Base-by-base conservation (phyloP, 2,113 vertebrate genomes). In the Manacus vitellinus region DNA sequence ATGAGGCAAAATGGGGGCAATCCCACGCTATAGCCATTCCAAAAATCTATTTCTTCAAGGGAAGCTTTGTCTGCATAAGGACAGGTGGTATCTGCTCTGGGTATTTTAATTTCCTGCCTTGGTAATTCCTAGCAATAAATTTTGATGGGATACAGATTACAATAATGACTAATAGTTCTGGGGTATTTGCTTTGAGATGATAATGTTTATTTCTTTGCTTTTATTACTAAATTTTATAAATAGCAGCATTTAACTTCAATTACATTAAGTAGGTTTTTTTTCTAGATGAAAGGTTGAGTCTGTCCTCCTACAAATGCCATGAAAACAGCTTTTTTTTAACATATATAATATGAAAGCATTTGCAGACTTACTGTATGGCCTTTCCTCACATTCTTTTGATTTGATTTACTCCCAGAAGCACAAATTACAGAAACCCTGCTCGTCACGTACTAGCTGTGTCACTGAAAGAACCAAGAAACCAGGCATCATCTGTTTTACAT, bases 91-190 rank as follows among this genome's bases (percentile, higher is more conserved):
- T 87, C 51, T 75, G 37, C 54, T 75, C 47, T 73, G 77, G 20
- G 12, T 87, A 52, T 87, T 92, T 89, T 79, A 43, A 93, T 96
- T 92, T 94, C 55, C 81, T 59, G 33, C 28, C 35, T 77, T 94
- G 67, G 72, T 94, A 91, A 89, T 85, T 88, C 30, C 54, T 33
- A 55, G 41, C 21, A 92, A 82, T 70, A 76, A 59, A 44, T 85
- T 93, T 76, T 73, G 15, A 80, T 62, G 58, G 66, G 67, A n/a
- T 41, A 37, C 2, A 31, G 63, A 31, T 70, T 24, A 27, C 54
- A 24, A 55, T 73, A 91, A 86, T 68, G 66, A 88, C 35, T 70
- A 49, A 82, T 76, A 78, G 72, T 61, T 85, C 59, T 65, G 6
- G 46, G 28, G 27, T 91, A 58, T 89, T 91, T 94, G 49, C 37